These are phyloP conservation scores for Machaerirhynchus nigripectus DNA, from an alignment of 2,113 vertebrate species.

Conservation along the genomic window DNA sequence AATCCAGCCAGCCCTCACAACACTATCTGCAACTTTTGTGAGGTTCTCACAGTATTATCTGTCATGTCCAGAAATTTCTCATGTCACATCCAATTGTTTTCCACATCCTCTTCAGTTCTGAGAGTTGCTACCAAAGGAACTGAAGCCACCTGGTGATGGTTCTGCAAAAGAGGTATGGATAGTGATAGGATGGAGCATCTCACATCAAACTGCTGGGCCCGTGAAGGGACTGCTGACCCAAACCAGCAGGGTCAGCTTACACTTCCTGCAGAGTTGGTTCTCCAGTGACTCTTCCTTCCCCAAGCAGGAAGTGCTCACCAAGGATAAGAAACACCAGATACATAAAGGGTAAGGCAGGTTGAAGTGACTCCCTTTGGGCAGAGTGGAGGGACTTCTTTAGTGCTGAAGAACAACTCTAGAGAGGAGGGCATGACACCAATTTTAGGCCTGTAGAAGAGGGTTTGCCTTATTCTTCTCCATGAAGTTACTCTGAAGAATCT, in stretches of 20 bases:
- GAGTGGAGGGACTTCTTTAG: neutral
- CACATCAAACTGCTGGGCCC: neutral
- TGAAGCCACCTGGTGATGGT: neutral
- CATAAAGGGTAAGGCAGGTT: neutral
- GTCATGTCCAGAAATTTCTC: neutral
- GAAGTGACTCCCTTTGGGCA: neutral
- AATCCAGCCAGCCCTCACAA: neutral
- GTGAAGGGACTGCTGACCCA: neutral
- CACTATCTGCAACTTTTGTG: neutral
- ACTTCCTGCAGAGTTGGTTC: neutral
- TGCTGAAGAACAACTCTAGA: neutral
- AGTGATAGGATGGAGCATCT: neutral
- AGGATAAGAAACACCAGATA: neutral
- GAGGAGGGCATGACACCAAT: neutral
- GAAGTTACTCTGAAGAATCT: neutral
- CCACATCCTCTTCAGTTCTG: neutral
- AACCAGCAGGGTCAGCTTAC: neutral
- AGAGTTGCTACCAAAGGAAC: neutral
- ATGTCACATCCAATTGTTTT: neutral
- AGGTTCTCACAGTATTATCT: neutral
- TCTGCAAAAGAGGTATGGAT: neutral
- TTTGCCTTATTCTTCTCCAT: neutral
- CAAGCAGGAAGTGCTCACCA: neutral
- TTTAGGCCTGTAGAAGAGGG: neutral
- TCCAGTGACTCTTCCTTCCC: neutral